Evolutionary conservation across 2,113 vertebrate species (phyloP), one percentile per base, ranked within the genome.

Genomic region (Pelobates fuscus): DNA sequence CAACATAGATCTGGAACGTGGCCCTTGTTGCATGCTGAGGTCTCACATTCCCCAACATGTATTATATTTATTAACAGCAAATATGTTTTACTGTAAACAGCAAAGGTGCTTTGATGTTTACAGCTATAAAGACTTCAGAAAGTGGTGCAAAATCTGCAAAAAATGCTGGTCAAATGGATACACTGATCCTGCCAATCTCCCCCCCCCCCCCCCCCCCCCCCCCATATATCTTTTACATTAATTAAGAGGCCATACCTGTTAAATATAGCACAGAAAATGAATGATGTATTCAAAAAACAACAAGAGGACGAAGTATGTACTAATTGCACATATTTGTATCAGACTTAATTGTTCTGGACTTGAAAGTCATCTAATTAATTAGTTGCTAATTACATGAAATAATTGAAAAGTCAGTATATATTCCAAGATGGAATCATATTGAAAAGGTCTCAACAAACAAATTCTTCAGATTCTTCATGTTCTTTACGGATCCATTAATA

Each of bases 291-390:
- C 29, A 46, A 32, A 27, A n/a, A n/a, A 58, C 10, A 61, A 77
- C 32, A 57, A 52, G 32, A 68, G 49, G 44, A 15, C 52, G 41
- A 59, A 62, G 8, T 49, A 75, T 57, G 58, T 67, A 77, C 69
- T 80, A 83, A 82, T 80, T 66, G 77, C 79, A 46, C 68, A 77
- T 59, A 69, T 76, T 81, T 10, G 72, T 82, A 2, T 63, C 69
- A 69, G 79, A 78, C 65, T 41, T 73, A 71, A 82, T 78, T 77
- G 66, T 49, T 52, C n/a, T 3, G 55, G 17, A 55, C 64, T 71
- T 78, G 67, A 82, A 72, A 80, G 59, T 80, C 44, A 78, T 59
- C 82, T 90, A 88, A 92, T 93, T 91, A 91, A 81, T 78, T 83
- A 26, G 69, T 78, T 54, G 72, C 85, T 84, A 69, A 80, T 77